phyloP scores from a whole-genome alignment of 2,888 invertebrate genomes.

The Ametastegia equiseti region DNA sequence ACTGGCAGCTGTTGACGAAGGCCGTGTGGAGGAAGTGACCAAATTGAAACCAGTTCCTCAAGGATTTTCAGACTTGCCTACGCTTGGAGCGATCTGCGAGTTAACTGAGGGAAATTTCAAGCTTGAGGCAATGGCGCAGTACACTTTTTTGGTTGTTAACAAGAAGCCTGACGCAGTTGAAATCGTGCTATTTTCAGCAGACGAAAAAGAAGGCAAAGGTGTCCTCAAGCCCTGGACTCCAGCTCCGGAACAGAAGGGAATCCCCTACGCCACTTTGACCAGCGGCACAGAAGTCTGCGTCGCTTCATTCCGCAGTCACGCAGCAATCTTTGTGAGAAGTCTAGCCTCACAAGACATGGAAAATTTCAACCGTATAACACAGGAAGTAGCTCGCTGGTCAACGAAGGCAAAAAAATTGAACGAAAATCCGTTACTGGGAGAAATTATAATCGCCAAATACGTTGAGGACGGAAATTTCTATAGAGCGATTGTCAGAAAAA shows the following conservation, averaged over 20 bases:
- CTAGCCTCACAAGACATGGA: conserved; percentile 60
- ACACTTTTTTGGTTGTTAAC: conserved; percentile 40
- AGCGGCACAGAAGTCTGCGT: conserved; percentile 64
- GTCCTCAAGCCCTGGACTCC: conserved; percentile 62
- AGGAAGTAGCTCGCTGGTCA: conserved; percentile 64
- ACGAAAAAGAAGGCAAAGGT: conserved; percentile 43
- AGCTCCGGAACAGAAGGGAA: conserved; percentile 61
- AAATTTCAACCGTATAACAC: conserved; percentile 59
- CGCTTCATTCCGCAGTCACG: conserved; percentile 59
- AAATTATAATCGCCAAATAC: conserved; percentile 68
- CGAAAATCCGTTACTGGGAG: conserved; percentile 61
- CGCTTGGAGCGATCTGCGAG: conserved; percentile 59
- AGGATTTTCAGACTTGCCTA: conserved; percentile 55
- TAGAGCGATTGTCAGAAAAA: conserved; percentile 66
- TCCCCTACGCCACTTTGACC: conserved; percentile 58
- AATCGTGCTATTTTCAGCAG: background rate
- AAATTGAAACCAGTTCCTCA: conserved; percentile 58
- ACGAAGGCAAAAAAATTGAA: conserved; percentile 62
- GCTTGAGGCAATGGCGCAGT: conserved; percentile 28
- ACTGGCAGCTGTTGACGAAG: conserved; percentile 65
- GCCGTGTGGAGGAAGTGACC: conserved; percentile 54
- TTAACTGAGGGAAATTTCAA: conserved; percentile 36
- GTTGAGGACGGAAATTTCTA: conserved; percentile 67
- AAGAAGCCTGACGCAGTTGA: conserved; percentile 19
- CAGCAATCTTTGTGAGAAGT: conserved; percentile 61